Percentiles rank a stretch among this genome's conserved stretches.
Evolutionary conservation across 2,113 vertebrate species (phyloP).

Genomic region (Cyphomyrus discorhynchus): DNA sequence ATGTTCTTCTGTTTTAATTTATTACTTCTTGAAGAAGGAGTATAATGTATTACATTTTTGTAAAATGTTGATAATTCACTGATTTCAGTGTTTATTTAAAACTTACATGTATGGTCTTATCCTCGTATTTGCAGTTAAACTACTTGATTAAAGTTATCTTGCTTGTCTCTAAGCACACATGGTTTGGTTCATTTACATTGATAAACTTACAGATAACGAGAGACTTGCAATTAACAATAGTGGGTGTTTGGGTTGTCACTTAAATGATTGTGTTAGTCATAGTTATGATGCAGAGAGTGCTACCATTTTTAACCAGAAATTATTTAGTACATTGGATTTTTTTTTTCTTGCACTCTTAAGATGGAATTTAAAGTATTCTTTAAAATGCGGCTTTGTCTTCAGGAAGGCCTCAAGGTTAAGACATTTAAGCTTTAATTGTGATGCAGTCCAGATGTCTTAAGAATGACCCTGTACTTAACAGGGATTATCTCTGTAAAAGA

Average conservation of each 20-base stretch:
- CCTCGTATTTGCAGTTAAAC: not conserved
- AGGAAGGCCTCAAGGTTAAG: not conserved
- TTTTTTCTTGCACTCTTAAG: not conserved
- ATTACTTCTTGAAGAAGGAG: conserved; percentile 12
- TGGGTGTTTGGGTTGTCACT: not conserved
- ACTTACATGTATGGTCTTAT: not conserved
- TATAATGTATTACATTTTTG: conserved; percentile 27
- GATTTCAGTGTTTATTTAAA: conserved; percentile 30
- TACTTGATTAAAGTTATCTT: not conserved
- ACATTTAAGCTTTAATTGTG: conserved; percentile 22
- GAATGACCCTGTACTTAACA: conserved; percentile 14
- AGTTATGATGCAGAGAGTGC: not conserved
- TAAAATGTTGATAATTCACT: conserved; percentile 29
- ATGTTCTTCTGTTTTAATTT: not conserved
- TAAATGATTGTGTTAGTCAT: not conserved
- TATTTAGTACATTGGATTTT: not conserved
- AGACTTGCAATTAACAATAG: not conserved
- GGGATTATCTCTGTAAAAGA: conserved; percentile 14
- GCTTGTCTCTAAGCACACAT: not conserved
- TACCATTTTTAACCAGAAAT: not conserved
- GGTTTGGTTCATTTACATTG: not conserved
- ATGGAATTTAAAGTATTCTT: conserved; percentile 1
- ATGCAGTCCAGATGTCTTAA: conserved; percentile 18
- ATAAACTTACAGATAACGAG: not conserved
- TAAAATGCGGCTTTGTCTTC: conserved; percentile 14